phyloP scores from a whole-genome alignment of 2,888 invertebrate species.

The Spodoptera littoralis region DNA sequence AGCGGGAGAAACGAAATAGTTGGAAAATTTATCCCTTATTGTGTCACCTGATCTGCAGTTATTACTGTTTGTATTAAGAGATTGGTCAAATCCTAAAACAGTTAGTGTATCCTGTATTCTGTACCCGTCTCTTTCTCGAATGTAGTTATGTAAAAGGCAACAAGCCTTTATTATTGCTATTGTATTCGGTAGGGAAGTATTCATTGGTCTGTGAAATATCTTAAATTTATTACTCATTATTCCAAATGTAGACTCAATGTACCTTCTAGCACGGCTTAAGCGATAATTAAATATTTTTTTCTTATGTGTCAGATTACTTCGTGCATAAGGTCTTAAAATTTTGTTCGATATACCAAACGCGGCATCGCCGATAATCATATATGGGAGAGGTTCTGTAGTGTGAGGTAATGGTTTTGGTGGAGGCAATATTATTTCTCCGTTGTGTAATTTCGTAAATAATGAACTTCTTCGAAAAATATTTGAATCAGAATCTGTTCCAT shows the following conservation, averaged over 20 bases:
- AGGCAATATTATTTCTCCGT: too few relatives aligned
- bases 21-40: too few relatives aligned
- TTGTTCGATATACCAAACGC: conserved; percentile 9
- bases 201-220: conserved; percentile 8
- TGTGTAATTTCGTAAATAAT: too few relatives aligned
- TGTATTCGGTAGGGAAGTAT: neutral
- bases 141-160: conserved; percentile 6
- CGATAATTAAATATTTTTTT: conserved; percentile 7
- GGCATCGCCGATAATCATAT: conserved; percentile 1
- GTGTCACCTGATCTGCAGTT: too few relatives aligned
- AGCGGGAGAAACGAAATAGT: too few relatives aligned
- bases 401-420: too few relatives aligned
- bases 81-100: conserved; percentile 4
- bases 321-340: conserved; percentile 2
- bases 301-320: neutral
- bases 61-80: neutral
- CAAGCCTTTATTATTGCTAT: conserved; percentile 6
- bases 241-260: conserved; percentile 9
- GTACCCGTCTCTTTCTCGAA: conserved; percentile 3
- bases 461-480: too few relatives aligned
- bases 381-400: too few relatives aligned
- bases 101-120: neutral
- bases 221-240: conserved; percentile 8
- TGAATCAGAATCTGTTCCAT: too few relatives aligned
- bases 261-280: conserved; percentile 2